These are phyloP conservation scores for Drosophila equinoxialis DNA, from an alignment of 1,140 invertebrate genomes.

Conservation along the genomic window DNA sequence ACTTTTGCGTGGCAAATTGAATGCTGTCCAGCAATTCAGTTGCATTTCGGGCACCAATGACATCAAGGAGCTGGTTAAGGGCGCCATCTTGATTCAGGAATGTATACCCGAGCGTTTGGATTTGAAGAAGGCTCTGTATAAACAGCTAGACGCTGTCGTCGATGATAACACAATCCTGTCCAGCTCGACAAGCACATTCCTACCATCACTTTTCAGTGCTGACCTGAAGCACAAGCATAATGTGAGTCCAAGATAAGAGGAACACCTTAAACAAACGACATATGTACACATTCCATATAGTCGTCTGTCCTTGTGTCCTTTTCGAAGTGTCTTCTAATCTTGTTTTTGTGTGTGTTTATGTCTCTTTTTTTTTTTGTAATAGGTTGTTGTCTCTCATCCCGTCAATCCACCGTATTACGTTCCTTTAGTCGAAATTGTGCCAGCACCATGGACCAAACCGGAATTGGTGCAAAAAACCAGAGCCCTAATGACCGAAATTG, in stretches of 20 bases:
- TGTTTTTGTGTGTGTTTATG: neutral
- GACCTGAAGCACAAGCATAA: constrained; percentile 90
- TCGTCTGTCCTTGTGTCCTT: constrained; percentile 20
- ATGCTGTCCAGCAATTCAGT: constrained; percentile 88
- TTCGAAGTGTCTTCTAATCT: constrained; percentile 8
- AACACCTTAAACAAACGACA: constrained; percentile 32
- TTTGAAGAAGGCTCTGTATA: constrained; percentile 92
- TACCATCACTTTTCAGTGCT: constrained; percentile 93
- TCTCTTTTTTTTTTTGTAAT: constrained; percentile 13
- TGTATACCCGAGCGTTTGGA: constrained; percentile 95
- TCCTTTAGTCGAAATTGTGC: constrained; percentile 96
- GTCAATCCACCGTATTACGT: constrained; percentile 99
- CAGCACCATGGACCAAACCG: constrained; percentile 93
- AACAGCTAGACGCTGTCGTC: constrained; percentile 89
- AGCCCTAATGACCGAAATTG: constrained; percentile 93
- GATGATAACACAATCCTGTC: constrained; percentile 90
- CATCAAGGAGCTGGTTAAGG: constrained; percentile 87
- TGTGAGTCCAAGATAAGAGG: constrained; percentile 54
- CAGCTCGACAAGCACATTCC: constrained; percentile 95
- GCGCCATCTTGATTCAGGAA: constrained; percentile 92
- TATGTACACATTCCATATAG: neutral
- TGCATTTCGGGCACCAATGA: constrained; percentile 89
- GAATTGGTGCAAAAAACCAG: constrained; percentile 85
- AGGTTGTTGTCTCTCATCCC: constrained; percentile 89
- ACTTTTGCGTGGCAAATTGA: constrained; percentile 89